A percentile compares a stretch with the other conserved stretches of the same genome.
These are phyloP conservation scores for Antheraea yamamai DNA, from an alignment of 2,888 invertebrate species.

Conservation along the genomic window DNA sequence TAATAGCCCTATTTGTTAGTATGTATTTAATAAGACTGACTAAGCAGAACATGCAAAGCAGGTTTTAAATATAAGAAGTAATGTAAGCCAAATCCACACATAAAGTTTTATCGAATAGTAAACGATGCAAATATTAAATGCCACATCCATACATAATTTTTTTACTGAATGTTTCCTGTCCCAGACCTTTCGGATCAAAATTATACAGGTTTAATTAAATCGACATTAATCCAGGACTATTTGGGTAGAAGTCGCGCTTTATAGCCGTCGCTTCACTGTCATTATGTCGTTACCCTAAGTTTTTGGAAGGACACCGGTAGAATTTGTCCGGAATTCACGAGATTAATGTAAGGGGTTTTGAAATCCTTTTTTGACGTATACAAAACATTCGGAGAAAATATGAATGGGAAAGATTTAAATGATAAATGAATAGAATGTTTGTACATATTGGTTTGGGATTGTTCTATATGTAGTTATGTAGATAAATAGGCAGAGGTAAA, in stretches of 20 bases:
- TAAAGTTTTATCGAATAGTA: too few species aligned
- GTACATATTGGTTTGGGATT: not conserved
- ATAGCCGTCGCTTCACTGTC: conserved; percentile 60
- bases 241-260: conserved; percentile 65
- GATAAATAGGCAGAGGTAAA: not conserved
- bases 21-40: not conserved
- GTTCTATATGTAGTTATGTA: not conserved
- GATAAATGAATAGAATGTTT: not conserved
- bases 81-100: too few species aligned
- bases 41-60: not conserved
- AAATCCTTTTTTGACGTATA: conserved; percentile 5
- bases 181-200: conserved; percentile 58
- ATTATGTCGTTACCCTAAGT: conserved; percentile 74
- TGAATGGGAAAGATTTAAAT: not conserved
- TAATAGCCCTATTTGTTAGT: too few species aligned
- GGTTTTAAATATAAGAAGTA: too few species aligned
- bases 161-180: conserved; percentile 36
- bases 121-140: not conserved
- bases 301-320: conserved; percentile 56
- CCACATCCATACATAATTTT: not conserved
- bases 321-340: conserved; percentile 57
- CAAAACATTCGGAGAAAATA: not conserved
- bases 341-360: conserved; percentile 39
- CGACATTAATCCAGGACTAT: conserved; percentile 76
- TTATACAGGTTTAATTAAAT: conserved; percentile 81